Evolutionary conservation across 2,797 vertebrate genomes (phyloP), one percentile per base, ranked within the genome.

Genomic region (Rhinogobio ventralis): DNA sequence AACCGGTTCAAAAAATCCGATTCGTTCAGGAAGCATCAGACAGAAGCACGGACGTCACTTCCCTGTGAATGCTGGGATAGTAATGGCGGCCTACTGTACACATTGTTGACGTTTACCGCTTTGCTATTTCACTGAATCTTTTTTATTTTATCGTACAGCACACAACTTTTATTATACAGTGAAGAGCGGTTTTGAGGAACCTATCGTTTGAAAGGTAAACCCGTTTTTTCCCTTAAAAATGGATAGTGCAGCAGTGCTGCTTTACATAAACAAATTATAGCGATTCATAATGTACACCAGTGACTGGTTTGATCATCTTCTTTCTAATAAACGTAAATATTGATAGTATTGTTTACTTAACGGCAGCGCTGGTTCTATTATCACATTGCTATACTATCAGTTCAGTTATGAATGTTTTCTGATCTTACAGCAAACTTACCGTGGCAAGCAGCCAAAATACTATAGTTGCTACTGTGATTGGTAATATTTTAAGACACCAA

Each of bases 1-100:
- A 36, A 77, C 7, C 74, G 42, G 25, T 79, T 66, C 17, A 49
- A 42, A 14, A 28, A 8, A 14, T 14, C 19, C 7, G 7, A 77
- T 23, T 23, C 19, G 6, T 30, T 64, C 6, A 14, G 36, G 69
- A 53, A 30, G n/a, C 80, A 53, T 13, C 30, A 72, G 11, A 2
- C 39, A 0, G 20, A 23, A 14, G 0, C 20, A 30, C n/a, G 8
- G 77, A 71, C 82, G 74, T 84, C 82, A 84, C 3, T 17, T 17
- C 25, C 1, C 75, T 10, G 17, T 23, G 93, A 42, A 93, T 93
- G 92, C 71, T 93, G 94, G 93, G 94, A 92, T 90, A 76, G 91
- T 86, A 94, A 96, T 95, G 95, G 94, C 93, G 75, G 84, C 92
- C 67, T 76, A 64, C 91, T 79, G 82, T 60, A 85, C 87, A 69